Evolutionary conservation across 2,888 invertebrate genomes (phyloP).

Genomic region (Holacanthella duospinosa): DNA sequence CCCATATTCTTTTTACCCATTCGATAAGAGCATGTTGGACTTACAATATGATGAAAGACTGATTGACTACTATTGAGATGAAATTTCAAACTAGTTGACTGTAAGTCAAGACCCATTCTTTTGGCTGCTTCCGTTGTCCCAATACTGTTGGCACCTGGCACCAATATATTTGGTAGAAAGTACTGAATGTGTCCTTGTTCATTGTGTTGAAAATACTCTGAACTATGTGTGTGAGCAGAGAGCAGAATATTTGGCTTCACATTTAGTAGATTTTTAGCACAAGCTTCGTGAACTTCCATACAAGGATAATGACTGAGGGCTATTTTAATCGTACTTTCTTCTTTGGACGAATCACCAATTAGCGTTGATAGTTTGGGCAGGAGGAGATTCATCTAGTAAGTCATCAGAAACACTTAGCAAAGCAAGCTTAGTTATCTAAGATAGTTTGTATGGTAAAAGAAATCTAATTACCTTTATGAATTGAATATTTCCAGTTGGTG

Average conservation of each 20-base stretch:
- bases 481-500: slow-evolving; percentile 39
- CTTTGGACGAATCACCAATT: neutral
- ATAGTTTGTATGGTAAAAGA: too few relatives aligned
- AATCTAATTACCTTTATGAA: slow-evolving; percentile 45
- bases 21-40: slow-evolving; percentile 55
- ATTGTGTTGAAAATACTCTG: slow-evolving; percentile 3
- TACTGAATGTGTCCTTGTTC: neutral
- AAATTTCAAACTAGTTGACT: neutral
- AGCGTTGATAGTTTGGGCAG: neutral
- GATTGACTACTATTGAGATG: neutral
- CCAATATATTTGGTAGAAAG: neutral
- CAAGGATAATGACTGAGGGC: neutral
- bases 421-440: too few relatives aligned
- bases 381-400: neutral
- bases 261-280: neutral
- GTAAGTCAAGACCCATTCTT: neutral
- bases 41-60: neutral
- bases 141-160: neutral
- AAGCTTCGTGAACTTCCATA: neutral
- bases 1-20: slow-evolving; percentile 86
- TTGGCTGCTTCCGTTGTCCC: neutral
- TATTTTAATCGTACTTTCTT: neutral
- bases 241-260: neutral
- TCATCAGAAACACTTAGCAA: too few relatives aligned
- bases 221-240: slow-evolving; percentile 14